A percentile compares a stretch with the other conserved stretches of the same genome.
Evolutionary conservation across 2,888 invertebrate genomes (phyloP).

Genomic region (Drosophila percnosoma): DNA sequence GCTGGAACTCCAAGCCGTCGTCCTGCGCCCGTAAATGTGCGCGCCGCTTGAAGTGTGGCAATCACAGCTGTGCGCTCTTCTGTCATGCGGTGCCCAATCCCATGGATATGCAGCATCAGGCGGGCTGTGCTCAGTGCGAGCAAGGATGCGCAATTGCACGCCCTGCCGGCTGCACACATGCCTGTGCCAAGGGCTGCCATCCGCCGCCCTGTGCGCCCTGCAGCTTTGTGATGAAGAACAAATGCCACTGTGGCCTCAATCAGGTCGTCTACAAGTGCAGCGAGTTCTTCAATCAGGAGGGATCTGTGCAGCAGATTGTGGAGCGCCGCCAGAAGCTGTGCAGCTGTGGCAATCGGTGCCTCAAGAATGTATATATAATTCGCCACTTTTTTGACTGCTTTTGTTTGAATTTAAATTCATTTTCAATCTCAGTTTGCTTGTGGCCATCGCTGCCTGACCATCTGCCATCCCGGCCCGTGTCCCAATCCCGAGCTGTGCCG

Average conservation of each 20-base stretch:
- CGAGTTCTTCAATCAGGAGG: slow-evolving; percentile 87
- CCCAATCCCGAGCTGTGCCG: slow-evolving; percentile 89
- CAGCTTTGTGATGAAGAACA: slow-evolving; percentile 88
- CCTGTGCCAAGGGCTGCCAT: slow-evolving; percentile 90
- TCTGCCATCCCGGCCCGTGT: slow-evolving; percentile 91
- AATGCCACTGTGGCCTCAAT: slow-evolving; percentile 93
- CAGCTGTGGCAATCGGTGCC: slow-evolving; percentile 93
- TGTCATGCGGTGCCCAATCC: slow-evolving; percentile 90
- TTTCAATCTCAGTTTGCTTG: slow-evolving; percentile 88
- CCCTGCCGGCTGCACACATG: slow-evolving; percentile 91
- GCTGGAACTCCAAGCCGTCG: slow-evolving; percentile 88
- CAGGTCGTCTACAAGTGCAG: slow-evolving; percentile 91
- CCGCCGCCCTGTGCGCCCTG: slow-evolving; percentile 91
- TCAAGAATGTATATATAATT: slow-evolving; percentile 88
- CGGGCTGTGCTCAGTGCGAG: slow-evolving; percentile 87
- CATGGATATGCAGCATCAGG: slow-evolving; percentile 84
- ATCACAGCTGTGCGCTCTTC: slow-evolving; percentile 90
- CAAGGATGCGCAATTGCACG: slow-evolving; percentile 88
- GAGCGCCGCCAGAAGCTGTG: slow-evolving; percentile 71
- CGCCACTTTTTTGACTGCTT: not conserved
- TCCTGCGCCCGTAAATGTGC: slow-evolving; percentile 94
- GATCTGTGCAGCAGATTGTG: slow-evolving; percentile 83
- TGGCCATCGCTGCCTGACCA: slow-evolving; percentile 91
- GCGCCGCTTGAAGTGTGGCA: slow-evolving; percentile 89
- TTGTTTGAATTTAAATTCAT: slow-evolving; percentile 1